Evolutionary conservation across 2,113 vertebrate species (phyloP).

Genomic region (Embiotoca jacksoni): DNA sequence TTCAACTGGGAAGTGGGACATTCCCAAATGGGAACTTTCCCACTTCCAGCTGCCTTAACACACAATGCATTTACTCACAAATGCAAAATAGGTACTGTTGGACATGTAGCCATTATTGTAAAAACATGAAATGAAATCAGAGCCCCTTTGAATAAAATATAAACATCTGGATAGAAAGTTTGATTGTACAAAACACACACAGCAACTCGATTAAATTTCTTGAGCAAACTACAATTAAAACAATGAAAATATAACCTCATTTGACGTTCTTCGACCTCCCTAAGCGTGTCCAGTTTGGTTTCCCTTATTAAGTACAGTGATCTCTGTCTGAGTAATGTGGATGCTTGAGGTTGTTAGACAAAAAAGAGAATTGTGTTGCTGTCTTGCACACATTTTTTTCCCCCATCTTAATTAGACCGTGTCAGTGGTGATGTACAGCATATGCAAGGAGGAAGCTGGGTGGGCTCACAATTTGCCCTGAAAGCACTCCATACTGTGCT

Average conservation of each 20-base stretch:
- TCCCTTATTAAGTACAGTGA: neutral
- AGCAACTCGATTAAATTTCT: too few relatives aligned
- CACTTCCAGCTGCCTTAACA: too few relatives aligned
- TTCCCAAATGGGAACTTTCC: too few relatives aligned
- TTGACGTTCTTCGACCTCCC: neutral
- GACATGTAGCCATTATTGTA: too few relatives aligned
- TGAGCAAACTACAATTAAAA: too few relatives aligned
- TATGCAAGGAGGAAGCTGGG: slow-evolving; percentile 49
- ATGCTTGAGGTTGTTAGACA: neutral
- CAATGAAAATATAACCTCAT: too few relatives aligned
- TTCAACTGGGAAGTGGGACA: too few relatives aligned
- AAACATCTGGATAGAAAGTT: too few relatives aligned
- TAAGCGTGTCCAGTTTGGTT: neutral
- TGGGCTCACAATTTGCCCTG: slow-evolving; percentile 73
- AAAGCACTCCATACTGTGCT: slow-evolving; percentile 77
- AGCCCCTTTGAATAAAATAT: too few relatives aligned
- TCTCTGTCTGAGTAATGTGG: slow-evolving; percentile 8
- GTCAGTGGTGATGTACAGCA: slow-evolving; percentile 77
- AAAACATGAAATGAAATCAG: too few relatives aligned
- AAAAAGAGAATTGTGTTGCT: slow-evolving; percentile 26
- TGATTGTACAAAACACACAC: neutral
- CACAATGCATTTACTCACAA: too few relatives aligned
- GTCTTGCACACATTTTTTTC: slow-evolving; percentile 45
- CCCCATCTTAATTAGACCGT: slow-evolving; percentile 74
- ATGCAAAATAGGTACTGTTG: too few relatives aligned